Evolutionary conservation across 1,140 invertebrate species (phyloP).

Genomic region (Drosophila ohnishii): DNA sequence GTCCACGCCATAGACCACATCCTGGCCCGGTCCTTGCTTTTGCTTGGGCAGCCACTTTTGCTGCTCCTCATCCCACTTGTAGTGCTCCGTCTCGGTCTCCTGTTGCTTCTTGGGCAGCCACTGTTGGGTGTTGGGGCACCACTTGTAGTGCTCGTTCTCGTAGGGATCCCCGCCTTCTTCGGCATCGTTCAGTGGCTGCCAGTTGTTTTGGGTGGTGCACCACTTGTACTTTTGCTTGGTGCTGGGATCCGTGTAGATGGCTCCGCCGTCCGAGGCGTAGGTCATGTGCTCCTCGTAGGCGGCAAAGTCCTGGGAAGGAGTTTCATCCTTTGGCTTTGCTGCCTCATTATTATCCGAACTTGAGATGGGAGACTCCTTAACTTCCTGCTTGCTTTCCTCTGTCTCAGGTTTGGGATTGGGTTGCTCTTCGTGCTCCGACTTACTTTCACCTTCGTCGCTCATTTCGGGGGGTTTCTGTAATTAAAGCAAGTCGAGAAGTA

Average conservation of each 20-base stretch:
- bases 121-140: slow-evolving; percentile 86
- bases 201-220: slow-evolving; percentile 86
- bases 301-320: slow-evolving; percentile 55
- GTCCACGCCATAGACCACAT: slow-evolving; percentile 86
- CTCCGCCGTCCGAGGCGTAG: slow-evolving; percentile 87
- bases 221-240: slow-evolving; percentile 88
- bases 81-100: slow-evolving; percentile 76
- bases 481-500: slow-evolving; percentile 67
- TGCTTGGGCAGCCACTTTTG: slow-evolving; percentile 73
- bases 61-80: slow-evolving; percentile 80
- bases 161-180: slow-evolving; percentile 84
- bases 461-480: slow-evolving; percentile 60
- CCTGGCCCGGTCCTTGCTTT: slow-evolving; percentile 63
- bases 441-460: slow-evolving; percentile 51
- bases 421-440: slow-evolving; percentile 14
- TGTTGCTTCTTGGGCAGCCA: slow-evolving; percentile 86
- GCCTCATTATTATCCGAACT: slow-evolving; percentile 8
- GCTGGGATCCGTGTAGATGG: slow-evolving; percentile 89
- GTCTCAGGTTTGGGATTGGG: slow-evolving; percentile 3
- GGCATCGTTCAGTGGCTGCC: slow-evolving; percentile 81
- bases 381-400: neutral
- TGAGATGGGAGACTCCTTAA: neutral
- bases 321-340: slow-evolving; percentile 5
- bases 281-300: slow-evolving; percentile 84
- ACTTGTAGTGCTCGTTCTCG: slow-evolving; percentile 87